Percentiles rank a stretch among this genome's conserved stretches.
phyloP scores from a whole-genome alignment of 2,797 vertebrate species.

The Netta rufina region DNA sequence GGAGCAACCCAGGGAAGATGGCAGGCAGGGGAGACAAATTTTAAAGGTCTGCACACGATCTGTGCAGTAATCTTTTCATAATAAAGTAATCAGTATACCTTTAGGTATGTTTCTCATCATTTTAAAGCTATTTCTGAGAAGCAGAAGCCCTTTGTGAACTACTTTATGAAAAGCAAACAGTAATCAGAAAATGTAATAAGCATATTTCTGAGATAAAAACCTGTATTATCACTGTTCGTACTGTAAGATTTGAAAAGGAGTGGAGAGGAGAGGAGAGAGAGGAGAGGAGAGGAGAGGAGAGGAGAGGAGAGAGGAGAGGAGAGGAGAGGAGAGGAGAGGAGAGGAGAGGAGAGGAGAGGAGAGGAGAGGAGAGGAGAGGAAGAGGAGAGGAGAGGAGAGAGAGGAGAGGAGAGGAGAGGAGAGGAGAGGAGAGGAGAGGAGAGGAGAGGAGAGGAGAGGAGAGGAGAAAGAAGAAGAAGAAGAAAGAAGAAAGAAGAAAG shows the following conservation, averaged over 20 bases:
- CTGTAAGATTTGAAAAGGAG: background rate
- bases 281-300: no score
- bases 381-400: no score
- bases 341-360: no score
- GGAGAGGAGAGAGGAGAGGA: no score
- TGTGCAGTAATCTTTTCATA: background rate
- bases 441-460: no score
- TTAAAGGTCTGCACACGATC: background rate
- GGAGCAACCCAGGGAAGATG: background rate
- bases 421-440: no score
- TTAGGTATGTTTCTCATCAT: background rate
- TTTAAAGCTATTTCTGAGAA: background rate
- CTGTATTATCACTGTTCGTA: background rate
- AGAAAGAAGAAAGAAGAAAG: no score
- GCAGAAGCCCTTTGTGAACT: background rate
- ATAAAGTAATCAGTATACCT: background rate
- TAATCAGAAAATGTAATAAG: fast-evolving
- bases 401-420: no score
- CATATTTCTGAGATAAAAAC: background rate
- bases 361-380: no score
- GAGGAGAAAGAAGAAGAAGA: no score
- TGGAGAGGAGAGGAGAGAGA: no score
- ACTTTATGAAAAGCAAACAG: background rate
- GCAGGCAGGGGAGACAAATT: background rate
- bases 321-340: no score